Base-by-base conservation (phyloP, 2,888 invertebrate species). In the Oeneis ivallda region DNA sequence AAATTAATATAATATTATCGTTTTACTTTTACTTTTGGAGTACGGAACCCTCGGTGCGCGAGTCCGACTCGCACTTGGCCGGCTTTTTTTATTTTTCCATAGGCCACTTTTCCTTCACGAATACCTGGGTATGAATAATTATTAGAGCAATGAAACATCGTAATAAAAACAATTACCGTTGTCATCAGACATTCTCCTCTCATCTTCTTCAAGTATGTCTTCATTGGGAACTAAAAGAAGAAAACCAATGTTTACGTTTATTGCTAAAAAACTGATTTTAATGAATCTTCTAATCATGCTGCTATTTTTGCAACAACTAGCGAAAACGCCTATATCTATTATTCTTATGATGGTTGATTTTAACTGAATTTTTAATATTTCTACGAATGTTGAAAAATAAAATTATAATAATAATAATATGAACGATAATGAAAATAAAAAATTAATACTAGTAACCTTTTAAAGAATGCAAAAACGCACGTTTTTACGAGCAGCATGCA, bases 191-290 rank as follows among this genome's bases (percentile, higher is more conserved):
- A 91, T 73, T 80, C 92, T 82, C 64, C 87, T 82, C 76, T 92
- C 92, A 59, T 92, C 92, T 72, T 92, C 92, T 82, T 92, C 92
- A 37, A 92, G 80, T 66, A 92, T 92, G 70, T 92, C 92, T 70
- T 92, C 92, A 74, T 92, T 92, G 54, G 92, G 92, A 64, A 92
- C 92, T 92, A 82, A 76, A 89, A 88, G 71, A 74, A 76, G 75
- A 74, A 72, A 72, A 67, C 32, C 10, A 34, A 9, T 41, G 45
- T 39, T 65, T 54, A 70, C 9, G 58, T 62, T 47, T n/a, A 39
- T 54, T 13, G 8, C 41, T 19, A n/a, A 7, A 11, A 45, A 19
- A 26, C 39, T 37, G 47, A 26, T 62, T 58, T 19, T 41, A 60
- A 58, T 43, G 45, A 50, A 50, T 37, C 50, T 59, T 60, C 57